Evolutionary conservation across 2,797 vertebrate species (phyloP).

Genomic region (Tolypeutes matacus): DNA sequence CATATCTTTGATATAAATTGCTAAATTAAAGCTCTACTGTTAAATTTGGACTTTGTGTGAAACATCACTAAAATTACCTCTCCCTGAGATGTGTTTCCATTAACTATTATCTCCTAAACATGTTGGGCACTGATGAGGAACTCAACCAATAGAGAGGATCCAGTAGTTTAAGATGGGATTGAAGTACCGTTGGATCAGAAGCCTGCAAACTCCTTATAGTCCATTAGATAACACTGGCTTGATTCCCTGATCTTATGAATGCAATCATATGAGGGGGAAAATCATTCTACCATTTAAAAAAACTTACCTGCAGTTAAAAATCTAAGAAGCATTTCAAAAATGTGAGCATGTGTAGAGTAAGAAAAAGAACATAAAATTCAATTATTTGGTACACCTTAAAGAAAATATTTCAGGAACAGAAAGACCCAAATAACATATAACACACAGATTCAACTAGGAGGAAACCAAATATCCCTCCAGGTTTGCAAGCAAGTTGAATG

Average conservation of each 20-base stretch:
- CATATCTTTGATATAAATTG: constrained; percentile 18
- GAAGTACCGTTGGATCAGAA: background rate
- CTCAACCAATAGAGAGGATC: background rate
- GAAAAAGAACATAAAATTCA: constrained; percentile 73
- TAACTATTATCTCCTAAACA: background rate
- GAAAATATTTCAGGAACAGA: constrained; percentile 63
- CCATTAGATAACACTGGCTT: background rate
- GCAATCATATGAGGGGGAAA: background rate
- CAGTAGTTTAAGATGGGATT: background rate
- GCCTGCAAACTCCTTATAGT: background rate
- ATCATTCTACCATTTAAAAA: constrained; percentile 24
- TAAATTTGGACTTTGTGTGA: constrained; percentile 22
- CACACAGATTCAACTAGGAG: constrained; percentile 62
- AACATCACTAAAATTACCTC: background rate
- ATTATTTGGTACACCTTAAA: constrained; percentile 68
- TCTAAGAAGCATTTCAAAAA: background rate
- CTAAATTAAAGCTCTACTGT: background rate
- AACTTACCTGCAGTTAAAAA: constrained; percentile 53
- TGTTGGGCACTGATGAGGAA: constrained; percentile 21
- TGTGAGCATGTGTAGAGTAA: background rate
- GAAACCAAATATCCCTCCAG: constrained; percentile 71
- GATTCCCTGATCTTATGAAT: background rate
- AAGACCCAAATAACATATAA: constrained; percentile 64
- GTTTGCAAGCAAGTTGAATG: constrained; percentile 79
- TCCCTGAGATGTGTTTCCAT: constrained; percentile 14